These are phyloP conservation scores for Cydia fagiglandana DNA, from an alignment of 1,140 invertebrate species.

Conservation along the genomic window DNA sequence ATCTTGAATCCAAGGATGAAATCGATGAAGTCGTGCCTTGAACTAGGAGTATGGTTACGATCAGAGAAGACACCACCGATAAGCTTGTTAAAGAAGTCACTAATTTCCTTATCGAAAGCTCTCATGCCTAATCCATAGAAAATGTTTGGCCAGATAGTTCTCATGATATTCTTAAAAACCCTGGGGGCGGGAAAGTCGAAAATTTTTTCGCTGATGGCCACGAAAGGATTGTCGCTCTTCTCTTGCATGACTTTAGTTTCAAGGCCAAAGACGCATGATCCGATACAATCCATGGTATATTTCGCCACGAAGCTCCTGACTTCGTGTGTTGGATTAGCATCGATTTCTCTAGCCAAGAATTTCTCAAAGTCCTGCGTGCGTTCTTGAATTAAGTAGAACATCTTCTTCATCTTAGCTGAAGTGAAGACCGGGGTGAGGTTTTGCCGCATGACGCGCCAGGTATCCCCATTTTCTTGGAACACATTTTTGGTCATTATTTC, in stretches of 20 bases:
- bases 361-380: constrained; percentile 60
- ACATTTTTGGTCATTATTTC: constrained; percentile 48
- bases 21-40: constrained; percentile 46
- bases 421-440: constrained; percentile 82
- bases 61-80: constrained; percentile 35
- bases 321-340: constrained; percentile 47
- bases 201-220: constrained; percentile 61
- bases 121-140: constrained; percentile 42
- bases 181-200: constrained; percentile 35
- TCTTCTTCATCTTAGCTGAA: constrained; percentile 79
- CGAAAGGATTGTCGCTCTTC: constrained; percentile 67
- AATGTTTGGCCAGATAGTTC: constrained; percentile 40
- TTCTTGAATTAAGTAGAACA: constrained; percentile 71
- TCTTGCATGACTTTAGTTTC: constrained; percentile 75
- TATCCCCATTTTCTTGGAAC: constrained; percentile 54
- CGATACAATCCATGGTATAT: constrained; percentile 80
- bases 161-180: constrained; percentile 13
- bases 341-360: constrained; percentile 43
- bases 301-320: constrained; percentile 63
- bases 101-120: constrained; percentile 17
- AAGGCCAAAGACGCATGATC: constrained; percentile 79
- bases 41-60: constrained; percentile 35
- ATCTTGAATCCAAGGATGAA: constrained; percentile 41
- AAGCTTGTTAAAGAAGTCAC: constrained; percentile 36
- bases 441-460: constrained; percentile 79